Base-by-base conservation (phyloP, 1,140 invertebrate genomes). In the Maniola jurtina region DNA sequence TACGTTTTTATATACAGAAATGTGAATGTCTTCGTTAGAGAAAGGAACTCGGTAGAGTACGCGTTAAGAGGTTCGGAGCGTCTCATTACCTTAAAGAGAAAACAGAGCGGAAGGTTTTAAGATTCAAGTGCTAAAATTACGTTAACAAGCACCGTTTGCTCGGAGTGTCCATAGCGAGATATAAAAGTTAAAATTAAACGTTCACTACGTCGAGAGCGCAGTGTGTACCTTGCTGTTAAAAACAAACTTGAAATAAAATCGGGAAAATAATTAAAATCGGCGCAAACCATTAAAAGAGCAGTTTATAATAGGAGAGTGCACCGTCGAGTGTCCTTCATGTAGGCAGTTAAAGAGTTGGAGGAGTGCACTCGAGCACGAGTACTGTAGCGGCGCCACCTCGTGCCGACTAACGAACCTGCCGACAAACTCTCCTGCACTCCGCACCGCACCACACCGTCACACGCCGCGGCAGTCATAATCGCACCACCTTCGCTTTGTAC, bases 261-360 rank as follows among this genome's bases (percentile, higher is more conserved):
- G 75, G 74, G 78, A 73, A 80, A 88, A 85, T 88, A 85, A 90
- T 90, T 90, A 88, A 90, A 90, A 90, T 87, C 81, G 80, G 78
- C 81, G 81, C 81, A 82, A 85, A 81, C 86, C 83, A 90, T 90
- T 90, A 88, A 90, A 90, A 90, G 88, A 85, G 86, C 88, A 90
- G 84, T 88, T 88, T 90, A 88, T 88, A 88, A 88, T 88, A 85
- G 84, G 86, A 86, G 86, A 89, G 86, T 86, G 85, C 83, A 84
- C 74, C 63, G 82, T 88, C 70, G 73, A 90, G 88, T 77, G 81
- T 88, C 80, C 88, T 90, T 84, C 88, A 86, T 90, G 86, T 90
- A 90, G 88, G 88, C 86, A 90, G 88, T 90, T 90, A 90, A 88
- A 90, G 88, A 88, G 88, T 90, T 88, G 88, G 85, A 88, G 83